Base-by-base conservation (phyloP, 2,888 invertebrate genomes). In the Eubasilissa splendida region DNA sequence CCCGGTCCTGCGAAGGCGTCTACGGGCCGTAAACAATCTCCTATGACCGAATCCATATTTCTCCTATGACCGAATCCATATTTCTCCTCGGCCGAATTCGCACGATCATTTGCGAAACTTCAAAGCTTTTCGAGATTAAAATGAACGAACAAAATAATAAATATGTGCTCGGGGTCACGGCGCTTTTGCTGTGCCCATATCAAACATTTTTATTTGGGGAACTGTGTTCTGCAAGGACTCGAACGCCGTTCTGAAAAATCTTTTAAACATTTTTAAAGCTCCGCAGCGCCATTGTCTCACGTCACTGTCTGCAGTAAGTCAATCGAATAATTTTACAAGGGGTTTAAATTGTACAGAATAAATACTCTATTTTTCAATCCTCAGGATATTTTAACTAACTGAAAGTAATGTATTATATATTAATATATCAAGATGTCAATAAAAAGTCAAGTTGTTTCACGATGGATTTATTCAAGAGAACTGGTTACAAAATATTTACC, bases 161-260 rank as follows among this genome's bases (percentile, higher is more conserved):
- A 58, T 68, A 66, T 68, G 59, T 71, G 76, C 76, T 56, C 76
- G 77, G 22, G 79, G 77, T 82, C 76, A 80, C 76, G 76, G 76
- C 22, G 11, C 52, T 4, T 22, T n/a, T 22, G 31, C 12, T 71
- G 71, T 22, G 22, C 22, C n/a, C 22, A 71, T 76, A 66, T 76
- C 52, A 76, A 65, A 31, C 53, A 52, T 63, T 59, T 75, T 50
- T 52, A 4, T 75, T 75, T 76, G 54, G 65, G 9, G 10, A 54
- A 22, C 54, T 14, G 33, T 52, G 54, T 14, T 22, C 50, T 42
- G 33, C 10, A 76, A n/a, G 42, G 7, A 66, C 66, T 50, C 66
- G n/a, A 50, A 66, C 12, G 31, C 66, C 66, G n/a, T 66, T 50
- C 42, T 50, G 5, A 11, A 50, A 9, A 42, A 22, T 22, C 22